A percentile compares a stretch with the other conserved stretches of the same genome.
Conservation (phyloP, 2,888 invertebrate species). For the Abrostola triplasia region DNA sequence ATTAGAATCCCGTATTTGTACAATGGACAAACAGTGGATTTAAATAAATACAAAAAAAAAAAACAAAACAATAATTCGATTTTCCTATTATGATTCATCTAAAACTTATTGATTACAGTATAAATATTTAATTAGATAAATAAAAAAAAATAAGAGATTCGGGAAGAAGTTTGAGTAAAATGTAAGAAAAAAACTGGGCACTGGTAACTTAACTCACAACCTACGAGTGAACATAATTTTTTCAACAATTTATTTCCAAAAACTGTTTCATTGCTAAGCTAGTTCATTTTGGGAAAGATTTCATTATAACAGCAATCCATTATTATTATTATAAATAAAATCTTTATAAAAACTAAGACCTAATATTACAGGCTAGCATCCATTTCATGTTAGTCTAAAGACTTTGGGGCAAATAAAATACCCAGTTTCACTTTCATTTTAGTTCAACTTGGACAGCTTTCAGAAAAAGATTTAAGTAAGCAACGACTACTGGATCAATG, state of each 20-base stretch:
- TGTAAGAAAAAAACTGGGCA: constrained; percentile 9
- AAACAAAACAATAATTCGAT: constrained; percentile 41
- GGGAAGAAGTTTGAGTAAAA: constrained; percentile 20
- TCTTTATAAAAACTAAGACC: too few species aligned
- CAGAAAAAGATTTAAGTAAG: too few species aligned
- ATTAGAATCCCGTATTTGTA: constrained; percentile 29
- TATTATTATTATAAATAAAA: too few species aligned
- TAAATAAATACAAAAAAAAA: constrained; percentile 32
- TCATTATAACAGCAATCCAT: too few species aligned
- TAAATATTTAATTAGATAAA: constrained; percentile 13
- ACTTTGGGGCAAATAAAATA: too few species aligned
- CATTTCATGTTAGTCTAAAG: too few species aligned
- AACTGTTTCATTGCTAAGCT: neutral
- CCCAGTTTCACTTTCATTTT: too few species aligned
- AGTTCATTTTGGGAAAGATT: too few species aligned
- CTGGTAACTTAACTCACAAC: constrained; percentile 11
- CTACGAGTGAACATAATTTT: constrained; percentile 1
- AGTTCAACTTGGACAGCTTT: too few species aligned
- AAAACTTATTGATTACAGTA: constrained; percentile 40
- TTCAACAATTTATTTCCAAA: neutral
- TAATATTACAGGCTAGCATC: too few species aligned
- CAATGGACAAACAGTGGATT: constrained; percentile 14
- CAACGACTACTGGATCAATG: too few species aligned
- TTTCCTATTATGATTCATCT: constrained; percentile 40
- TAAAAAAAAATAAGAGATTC: constrained; percentile 11